phyloP scores from a whole-genome alignment of 2,113 vertebrate genomes.

The Phalacrocorax carbo region DNA sequence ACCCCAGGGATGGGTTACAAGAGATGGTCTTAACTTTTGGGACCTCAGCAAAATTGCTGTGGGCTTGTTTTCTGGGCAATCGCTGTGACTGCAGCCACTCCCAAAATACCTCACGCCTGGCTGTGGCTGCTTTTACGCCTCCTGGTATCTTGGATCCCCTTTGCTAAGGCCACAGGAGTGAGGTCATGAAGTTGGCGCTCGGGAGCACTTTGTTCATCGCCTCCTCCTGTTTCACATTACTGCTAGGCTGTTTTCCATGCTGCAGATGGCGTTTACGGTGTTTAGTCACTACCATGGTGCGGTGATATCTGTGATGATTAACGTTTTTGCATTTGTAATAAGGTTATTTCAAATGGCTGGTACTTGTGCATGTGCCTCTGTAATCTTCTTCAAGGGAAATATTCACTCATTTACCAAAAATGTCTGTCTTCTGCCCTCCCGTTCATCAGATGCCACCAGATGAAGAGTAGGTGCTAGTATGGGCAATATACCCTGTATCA shows the following conservation, averaged over 20 bases:
- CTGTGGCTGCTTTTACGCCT: accelerated
- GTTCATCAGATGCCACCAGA: background rate
- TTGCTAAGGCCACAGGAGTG: background rate
- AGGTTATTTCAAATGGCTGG: background rate
- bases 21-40: accelerated
- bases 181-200: background rate
- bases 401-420: background rate
- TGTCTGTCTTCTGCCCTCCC: background rate
- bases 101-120: background rate
- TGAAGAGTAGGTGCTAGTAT: background rate
- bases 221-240: background rate
- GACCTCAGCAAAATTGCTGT: accelerated
- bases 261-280: background rate
- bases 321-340: slow-evolving; percentile 4
- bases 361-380: background rate
- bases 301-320: background rate
- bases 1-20: accelerated
- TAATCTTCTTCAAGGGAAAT: background rate
- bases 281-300: background rate
- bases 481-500: background rate
- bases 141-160: background rate
- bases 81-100: background rate
- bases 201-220: background rate
- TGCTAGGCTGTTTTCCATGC: background rate
- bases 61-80: background rate